Base-by-base conservation (phyloP, 1,140 invertebrate genomes). In the Ceratoteleas bidentatus region DNA sequence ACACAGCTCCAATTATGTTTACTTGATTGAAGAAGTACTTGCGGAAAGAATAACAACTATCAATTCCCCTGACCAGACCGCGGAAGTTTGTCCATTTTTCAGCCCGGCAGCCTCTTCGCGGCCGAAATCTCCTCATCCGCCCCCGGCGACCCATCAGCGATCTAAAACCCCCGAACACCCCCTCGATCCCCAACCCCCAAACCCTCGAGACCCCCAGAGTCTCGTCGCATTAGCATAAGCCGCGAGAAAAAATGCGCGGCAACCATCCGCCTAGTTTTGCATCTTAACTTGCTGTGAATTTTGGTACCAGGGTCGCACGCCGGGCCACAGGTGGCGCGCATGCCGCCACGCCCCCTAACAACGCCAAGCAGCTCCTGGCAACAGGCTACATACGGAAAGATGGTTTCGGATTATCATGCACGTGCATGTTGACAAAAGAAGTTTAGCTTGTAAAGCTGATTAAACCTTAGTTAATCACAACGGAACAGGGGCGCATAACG, bases 391-490 rank as follows among this genome's bases (percentile, higher is more conserved):
- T 57, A 43, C 73, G 74, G 40, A 81, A 85, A 87, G 87, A 89
- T 88, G 86, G 86, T 84, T 81, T 70, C 83, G 88, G 89, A 90
- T 90, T 90, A 90, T 89, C 89, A 89, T 88, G 87, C 86, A 88
- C 88, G 83, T 89, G 88, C 88, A 89, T 88, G 89, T 87, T 89
- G 88, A 89, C 86, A 89, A 89, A 90, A 87, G 88, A 89, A 90
- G 89, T 90, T 90, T 90, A 90, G 89, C 89, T 90, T 90, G 88
- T 89, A 90, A 90, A 90, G 89, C 88, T 90, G 88, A 90, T 90
- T 90, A 90, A 90, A 90, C 88, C 89, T 90, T 90, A 89, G 87
- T 90, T 90, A 90, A 90, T 90, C 89, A 90, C 86, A 89, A 90
- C 72, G 62, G 81, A 89, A 50, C 81, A 86, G 85, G 87, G 75